phyloP scores from a whole-genome alignment of 1,140 invertebrate genomes.

The Rhyzopertha dominica region DNA sequence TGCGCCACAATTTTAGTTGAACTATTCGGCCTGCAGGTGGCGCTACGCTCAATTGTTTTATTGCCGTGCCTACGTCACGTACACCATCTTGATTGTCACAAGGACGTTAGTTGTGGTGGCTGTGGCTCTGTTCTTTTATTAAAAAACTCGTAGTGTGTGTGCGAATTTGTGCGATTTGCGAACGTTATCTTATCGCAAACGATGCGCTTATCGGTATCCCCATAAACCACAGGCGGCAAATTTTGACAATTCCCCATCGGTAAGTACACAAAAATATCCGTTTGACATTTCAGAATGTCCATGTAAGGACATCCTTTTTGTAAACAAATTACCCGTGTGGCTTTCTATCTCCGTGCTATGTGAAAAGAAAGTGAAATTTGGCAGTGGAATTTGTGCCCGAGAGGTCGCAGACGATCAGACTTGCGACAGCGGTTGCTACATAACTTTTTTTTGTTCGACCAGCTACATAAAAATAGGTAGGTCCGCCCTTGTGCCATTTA shows the following conservation, averaged over 20 bases:
- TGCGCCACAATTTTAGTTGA: background rate
- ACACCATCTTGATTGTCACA: conserved; percentile 24
- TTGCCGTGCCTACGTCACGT: conserved; percentile 12
- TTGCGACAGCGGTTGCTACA: background rate
- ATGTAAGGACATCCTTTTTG: conserved; percentile 8
- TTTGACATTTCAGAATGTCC: conserved; percentile 21
- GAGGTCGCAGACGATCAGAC: background rate
- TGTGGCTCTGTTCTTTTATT: conserved; percentile 1
- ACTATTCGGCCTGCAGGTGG: background rate
- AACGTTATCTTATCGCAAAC: background rate
- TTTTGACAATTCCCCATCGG: background rate
- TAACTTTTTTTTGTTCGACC: background rate
- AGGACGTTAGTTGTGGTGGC: conserved; percentile 19
- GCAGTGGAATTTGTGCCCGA: conserved; percentile 1
- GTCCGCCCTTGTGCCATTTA: too few species aligned
- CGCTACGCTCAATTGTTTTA: conserved; percentile 8
- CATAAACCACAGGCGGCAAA: background rate
- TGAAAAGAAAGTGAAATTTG: background rate
- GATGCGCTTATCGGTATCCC: conserved; percentile 1
- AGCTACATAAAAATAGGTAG: too few species aligned
- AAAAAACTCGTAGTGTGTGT: conserved; percentile 13
- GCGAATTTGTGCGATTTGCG: conserved; percentile 6
- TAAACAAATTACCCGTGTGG: conserved; percentile 3
- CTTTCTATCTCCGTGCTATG: background rate
- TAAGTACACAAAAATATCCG: conserved; percentile 6